Percentiles rank a stretch among this genome's conserved stretches.
phyloP scores from a whole-genome alignment of 2,888 invertebrate genomes.

The Epinotia demarniana region DNA sequence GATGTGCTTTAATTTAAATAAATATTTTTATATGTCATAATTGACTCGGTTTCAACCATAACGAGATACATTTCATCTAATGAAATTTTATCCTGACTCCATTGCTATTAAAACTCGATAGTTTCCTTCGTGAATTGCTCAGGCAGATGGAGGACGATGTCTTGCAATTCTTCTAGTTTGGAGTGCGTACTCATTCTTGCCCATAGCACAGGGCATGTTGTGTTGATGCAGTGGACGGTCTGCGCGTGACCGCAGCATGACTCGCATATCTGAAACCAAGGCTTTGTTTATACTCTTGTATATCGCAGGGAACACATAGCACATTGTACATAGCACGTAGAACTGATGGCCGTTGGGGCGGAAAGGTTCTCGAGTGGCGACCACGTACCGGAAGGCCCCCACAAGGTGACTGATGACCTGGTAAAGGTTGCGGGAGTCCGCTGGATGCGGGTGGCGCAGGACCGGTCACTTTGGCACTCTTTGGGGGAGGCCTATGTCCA shows the following conservation, averaged over 20 bases:
- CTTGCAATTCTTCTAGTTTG: slow-evolving; percentile 62
- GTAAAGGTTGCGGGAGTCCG: too few species aligned
- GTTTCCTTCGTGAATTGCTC: slow-evolving; percentile 56
- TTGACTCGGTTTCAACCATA: neutral
- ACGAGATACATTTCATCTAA: neutral
- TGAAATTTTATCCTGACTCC: neutral
- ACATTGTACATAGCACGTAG: too few species aligned
- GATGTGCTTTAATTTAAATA: neutral
- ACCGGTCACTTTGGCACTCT: too few species aligned
- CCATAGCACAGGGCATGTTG: slow-evolving; percentile 75
- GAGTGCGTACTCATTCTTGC: slow-evolving; percentile 61
- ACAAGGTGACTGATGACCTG: too few species aligned
- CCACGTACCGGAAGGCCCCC: too few species aligned
- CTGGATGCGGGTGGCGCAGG: too few species aligned
- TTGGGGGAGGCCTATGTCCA: too few species aligned
- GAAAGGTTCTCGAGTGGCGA: too few species aligned
- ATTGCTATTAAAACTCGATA: slow-evolving; percentile 58
- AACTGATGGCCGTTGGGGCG: too few species aligned
- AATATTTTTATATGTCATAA: neutral
- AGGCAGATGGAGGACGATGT: slow-evolving; percentile 65
- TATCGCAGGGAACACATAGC: neutral
- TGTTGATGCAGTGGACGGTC: slow-evolving; percentile 64
- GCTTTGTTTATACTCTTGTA: neutral
- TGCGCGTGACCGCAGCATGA: slow-evolving; percentile 70
- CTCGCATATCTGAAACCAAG: slow-evolving; percentile 67